These are phyloP conservation scores for Cryptoprocta ferox DNA, from an alignment of 2,797 vertebrate genomes.

Conservation along the genomic window DNA sequence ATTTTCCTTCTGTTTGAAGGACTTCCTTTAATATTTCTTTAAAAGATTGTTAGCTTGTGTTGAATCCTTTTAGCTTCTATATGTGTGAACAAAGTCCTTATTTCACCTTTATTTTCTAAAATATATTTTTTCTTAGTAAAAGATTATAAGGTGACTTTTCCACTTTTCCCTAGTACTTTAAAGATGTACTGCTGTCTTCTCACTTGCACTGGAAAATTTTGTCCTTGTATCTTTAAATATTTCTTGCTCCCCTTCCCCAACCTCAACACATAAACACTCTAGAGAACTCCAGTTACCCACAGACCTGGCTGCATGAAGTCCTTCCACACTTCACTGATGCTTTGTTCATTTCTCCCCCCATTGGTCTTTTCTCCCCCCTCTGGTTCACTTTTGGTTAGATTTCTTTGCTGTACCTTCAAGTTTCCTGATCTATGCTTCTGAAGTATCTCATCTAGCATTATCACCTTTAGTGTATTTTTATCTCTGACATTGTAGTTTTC, in stretches of 20 bases:
- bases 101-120: slow-evolving; percentile 21
- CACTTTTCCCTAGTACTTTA: neutral
- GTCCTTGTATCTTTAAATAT: neutral
- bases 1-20: neutral
- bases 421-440: neutral
- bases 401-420: neutral
- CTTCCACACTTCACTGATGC: neutral
- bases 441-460: neutral
- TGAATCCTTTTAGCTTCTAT: neutral
- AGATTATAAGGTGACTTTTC: neutral
- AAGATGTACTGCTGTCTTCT: neutral
- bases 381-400: neutral
- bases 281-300: neutral
- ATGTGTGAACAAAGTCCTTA: neutral
- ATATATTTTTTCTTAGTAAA: neutral
- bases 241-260: neutral
- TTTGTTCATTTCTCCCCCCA: neutral
- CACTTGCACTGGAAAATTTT: neutral
- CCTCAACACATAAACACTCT: neutral
- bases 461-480: neutral
- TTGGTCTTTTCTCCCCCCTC: neutral
- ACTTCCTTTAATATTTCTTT: neutral
- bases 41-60: neutral
- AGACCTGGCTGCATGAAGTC: neutral
- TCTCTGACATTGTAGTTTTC: neutral